Evolutionary conservation across 2,113 vertebrate genomes (phyloP).

Genomic region (Lucifuga dentata): DNA sequence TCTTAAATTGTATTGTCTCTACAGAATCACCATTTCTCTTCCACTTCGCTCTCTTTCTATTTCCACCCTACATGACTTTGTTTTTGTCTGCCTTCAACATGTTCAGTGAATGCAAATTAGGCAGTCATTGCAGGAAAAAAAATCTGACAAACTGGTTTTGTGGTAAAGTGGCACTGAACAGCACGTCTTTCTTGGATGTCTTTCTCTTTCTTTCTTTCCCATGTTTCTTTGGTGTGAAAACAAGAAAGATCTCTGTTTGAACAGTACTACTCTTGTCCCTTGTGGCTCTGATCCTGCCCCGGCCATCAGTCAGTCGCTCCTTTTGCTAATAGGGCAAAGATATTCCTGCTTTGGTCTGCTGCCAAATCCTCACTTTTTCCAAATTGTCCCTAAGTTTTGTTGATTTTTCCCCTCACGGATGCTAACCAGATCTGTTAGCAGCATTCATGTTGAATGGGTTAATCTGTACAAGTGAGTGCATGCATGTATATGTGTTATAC

Average conservation of each 20-base stretch:
- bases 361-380: constrained; percentile 1
- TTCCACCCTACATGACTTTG: too few species aligned
- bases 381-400: not conserved
- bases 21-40: constrained; percentile 10
- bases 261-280: constrained; percentile 75
- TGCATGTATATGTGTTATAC: constrained; percentile 19
- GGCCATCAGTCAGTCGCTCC: constrained; percentile 57
- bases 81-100: not conserved
- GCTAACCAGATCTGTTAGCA: not conserved
- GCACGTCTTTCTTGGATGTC: constrained; percentile 11
- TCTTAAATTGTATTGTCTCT: constrained; percentile 22
- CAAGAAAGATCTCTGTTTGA: constrained; percentile 72
- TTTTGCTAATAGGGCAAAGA: constrained; percentile 50
- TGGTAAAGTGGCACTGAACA: constrained; percentile 21
- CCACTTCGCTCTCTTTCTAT: not conserved
- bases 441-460: not conserved
- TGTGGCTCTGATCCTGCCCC: constrained; percentile 57
- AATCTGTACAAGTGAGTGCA: constrained; percentile 5
- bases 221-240: constrained; percentile 68
- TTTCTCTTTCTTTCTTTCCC: constrained; percentile 14
- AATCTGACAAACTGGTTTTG: not conserved
- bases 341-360: constrained; percentile 14
- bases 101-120: not conserved
- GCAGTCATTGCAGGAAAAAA: not conserved
- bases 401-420: constrained; percentile 2